phyloP scores from a whole-genome alignment of 2,888 invertebrate genomes.

The Aethes cnicana region DNA sequence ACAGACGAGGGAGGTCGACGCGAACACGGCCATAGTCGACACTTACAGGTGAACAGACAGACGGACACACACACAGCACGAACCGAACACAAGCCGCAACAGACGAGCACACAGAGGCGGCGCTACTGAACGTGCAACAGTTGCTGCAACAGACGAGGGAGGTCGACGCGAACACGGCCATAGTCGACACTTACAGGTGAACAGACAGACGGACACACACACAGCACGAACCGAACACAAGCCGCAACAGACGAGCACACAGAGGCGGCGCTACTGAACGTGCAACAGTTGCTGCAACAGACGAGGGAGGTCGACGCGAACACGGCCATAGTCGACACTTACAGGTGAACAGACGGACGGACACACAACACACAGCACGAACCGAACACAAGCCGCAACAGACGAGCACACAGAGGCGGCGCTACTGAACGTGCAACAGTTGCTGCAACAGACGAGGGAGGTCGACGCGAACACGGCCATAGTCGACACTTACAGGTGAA shows the following conservation, averaged over 20 bases:
- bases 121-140: constrained; percentile 65
- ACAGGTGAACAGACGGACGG: constrained; percentile 59
- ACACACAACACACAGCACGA: no score
- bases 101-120: constrained; percentile 55
- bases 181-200: constrained; percentile 72
- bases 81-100: constrained; percentile 83
- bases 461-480: no score
- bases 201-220: no score
- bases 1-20: constrained; percentile 58
- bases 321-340: constrained; percentile 63
- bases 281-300: constrained; percentile 58
- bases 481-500: no score
- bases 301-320: constrained; percentile 61
- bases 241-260: constrained; percentile 70
- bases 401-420: no score
- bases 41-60: constrained; percentile 64
- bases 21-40: constrained; percentile 61
- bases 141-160: constrained; percentile 61
- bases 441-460: no score
- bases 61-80: no score
- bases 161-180: constrained; percentile 55
- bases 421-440: no score
- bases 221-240: no score
- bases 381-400: no score
- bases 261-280: constrained; percentile 63